phyloP scores from a whole-genome alignment of 2,888 invertebrate genomes.

The Parapristionchus giblindavisi region DNA sequence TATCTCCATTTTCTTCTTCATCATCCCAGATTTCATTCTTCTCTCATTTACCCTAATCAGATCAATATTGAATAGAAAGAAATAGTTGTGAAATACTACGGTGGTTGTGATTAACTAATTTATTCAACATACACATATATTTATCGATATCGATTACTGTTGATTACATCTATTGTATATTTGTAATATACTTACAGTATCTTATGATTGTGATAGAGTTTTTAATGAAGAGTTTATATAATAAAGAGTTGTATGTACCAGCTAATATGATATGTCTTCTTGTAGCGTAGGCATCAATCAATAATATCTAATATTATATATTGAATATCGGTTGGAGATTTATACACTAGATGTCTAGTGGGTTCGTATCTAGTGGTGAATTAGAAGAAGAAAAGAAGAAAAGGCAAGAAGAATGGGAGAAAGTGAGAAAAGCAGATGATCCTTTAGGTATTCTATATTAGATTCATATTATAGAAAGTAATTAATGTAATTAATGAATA shows the following conservation, averaged over 20 bases:
- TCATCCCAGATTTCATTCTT: neutral
- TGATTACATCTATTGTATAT: neutral
- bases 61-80: too few species aligned
- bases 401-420: conserved; percentile 96
- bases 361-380: conserved; percentile 87
- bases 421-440: conserved; percentile 87
- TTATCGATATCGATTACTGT: neutral
- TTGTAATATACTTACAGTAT: neutral
- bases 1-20: neutral
- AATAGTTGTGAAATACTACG: conserved; percentile 25
- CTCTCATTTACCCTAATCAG: too few species aligned
- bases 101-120: conserved; percentile 5
- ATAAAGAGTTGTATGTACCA: conserved; percentile 1
- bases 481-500: neutral
- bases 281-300: too few species aligned
- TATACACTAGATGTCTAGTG: conserved; percentile 56
- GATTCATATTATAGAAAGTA: neutral
- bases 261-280: neutral
- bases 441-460: conserved; percentile 79
- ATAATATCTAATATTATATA: too few species aligned
- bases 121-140: neutral
- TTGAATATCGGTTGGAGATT: too few species aligned
- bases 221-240: neutral
- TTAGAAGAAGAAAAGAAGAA: conserved; percentile 82
- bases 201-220: neutral